Conservation (phyloP, 2,797 vertebrate species). For the Hirundo rustica region DNA sequence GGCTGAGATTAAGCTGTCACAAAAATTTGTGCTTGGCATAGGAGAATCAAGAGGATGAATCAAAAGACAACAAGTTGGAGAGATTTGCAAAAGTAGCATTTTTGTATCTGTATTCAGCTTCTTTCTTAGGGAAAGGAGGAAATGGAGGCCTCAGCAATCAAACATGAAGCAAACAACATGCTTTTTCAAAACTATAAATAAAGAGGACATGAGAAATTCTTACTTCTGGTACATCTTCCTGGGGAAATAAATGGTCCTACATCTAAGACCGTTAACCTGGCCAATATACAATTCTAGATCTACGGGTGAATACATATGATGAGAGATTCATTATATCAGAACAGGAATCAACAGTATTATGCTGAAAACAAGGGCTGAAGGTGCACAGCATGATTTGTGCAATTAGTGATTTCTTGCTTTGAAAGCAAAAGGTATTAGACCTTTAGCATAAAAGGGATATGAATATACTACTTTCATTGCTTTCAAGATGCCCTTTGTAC, state of each 20-base stretch:
- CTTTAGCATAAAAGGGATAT: background rate
- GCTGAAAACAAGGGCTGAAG: background rate
- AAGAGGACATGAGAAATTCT: background rate
- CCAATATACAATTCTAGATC: background rate
- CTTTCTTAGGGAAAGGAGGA: background rate
- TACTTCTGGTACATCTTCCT: background rate
- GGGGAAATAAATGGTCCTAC: background rate
- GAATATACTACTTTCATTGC: background rate
- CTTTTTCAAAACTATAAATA: background rate
- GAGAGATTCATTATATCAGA: background rate
- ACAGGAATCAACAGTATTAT: background rate
- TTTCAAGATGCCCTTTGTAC: background rate
- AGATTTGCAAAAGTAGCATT: background rate
- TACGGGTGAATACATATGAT: background rate
- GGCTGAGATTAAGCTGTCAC: background rate
- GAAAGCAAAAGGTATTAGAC: background rate
- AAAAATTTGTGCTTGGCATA: background rate
- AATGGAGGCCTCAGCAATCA: background rate
- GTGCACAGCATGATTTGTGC: background rate
- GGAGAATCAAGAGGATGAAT: background rate
- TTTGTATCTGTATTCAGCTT: background rate
- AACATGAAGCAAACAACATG: background rate
- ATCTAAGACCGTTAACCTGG: background rate
- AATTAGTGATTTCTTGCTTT: background rate
- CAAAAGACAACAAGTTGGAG: background rate